Evolutionary conservation across 2,113 vertebrate genomes (phyloP).

Genomic region (Odobenus rosmarus): DNA sequence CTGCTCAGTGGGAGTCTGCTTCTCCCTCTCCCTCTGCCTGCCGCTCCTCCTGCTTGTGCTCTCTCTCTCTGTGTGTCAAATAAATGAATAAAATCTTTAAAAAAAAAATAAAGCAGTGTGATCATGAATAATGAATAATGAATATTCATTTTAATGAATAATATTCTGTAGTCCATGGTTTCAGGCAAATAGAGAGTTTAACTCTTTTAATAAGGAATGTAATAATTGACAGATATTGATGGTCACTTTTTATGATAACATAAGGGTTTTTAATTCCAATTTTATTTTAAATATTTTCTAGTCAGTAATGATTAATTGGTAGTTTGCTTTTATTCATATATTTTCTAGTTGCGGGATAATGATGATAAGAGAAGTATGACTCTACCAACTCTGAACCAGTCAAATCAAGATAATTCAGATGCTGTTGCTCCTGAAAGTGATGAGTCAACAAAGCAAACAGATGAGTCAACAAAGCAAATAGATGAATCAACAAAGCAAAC

Average conservation of each 20-base stretch:
- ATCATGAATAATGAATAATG: not conserved
- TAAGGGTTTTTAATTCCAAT: conserved; percentile 10
- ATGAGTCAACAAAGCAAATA: not conserved
- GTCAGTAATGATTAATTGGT: conserved; percentile 15
- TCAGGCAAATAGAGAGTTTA: conserved; percentile 39
- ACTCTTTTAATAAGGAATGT: not conserved
- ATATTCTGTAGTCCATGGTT: not conserved
- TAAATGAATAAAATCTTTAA: not conserved
- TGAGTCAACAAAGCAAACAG: not conserved
- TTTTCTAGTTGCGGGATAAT: conserved; percentile 62
- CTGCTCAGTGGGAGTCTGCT: too few relatives aligned
- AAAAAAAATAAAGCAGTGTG: not conserved
- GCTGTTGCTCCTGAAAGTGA: not conserved
- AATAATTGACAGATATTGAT: conserved; percentile 29
- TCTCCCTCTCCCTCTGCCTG: too few relatives aligned
- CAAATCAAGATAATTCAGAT: not conserved
- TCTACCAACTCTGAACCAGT: not conserved
- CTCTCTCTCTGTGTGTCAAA: not conserved
- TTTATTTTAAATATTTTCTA: conserved; percentile 42
- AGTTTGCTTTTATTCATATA: conserved; percentile 41
- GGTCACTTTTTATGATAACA: not conserved
- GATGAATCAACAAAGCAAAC: not conserved
- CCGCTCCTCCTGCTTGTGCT: not conserved
- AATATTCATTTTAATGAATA: not conserved
- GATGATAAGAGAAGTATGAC: not conserved